These are phyloP conservation scores for Machaerirhynchus nigripectus DNA, from an alignment of 2,113 vertebrate species.

Conservation along the genomic window DNA sequence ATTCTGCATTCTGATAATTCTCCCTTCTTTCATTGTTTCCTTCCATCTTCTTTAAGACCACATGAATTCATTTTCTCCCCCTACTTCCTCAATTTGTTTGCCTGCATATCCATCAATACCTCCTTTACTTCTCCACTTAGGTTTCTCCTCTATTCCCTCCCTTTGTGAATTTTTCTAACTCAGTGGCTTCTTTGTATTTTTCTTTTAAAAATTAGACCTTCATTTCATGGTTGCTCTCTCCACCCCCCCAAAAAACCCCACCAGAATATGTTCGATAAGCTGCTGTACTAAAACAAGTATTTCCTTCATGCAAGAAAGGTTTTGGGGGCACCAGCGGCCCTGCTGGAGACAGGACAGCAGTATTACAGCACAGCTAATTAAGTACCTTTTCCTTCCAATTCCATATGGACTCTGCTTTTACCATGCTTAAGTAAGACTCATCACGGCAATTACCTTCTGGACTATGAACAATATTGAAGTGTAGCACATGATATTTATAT, in stretches of 20 bases:
- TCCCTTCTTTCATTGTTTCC: background rate
- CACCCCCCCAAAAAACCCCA: rapidly evolving
- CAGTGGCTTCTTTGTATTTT: background rate
- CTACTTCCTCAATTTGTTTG: background rate
- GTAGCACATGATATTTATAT: conserved; percentile 44
- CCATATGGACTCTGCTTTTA: background rate
- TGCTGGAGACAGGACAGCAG: background rate
- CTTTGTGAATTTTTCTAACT: background rate
- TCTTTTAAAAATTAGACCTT: background rate
- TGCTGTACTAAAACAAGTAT: background rate
- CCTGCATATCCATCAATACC: background rate
- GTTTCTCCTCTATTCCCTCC: background rate
- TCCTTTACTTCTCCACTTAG: background rate
- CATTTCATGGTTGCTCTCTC: background rate
- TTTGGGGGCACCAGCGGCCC: background rate
- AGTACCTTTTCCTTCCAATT: conserved; percentile 14
- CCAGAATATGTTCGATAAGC: background rate
- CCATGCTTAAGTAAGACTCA: conserved; percentile 40
- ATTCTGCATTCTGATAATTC: background rate
- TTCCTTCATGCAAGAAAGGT: background rate
- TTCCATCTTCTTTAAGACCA: background rate
- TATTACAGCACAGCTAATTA: conserved; percentile 3
- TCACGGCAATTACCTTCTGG: background rate
- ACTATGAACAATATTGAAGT: conserved; percentile 27
- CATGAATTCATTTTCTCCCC: background rate